Evolutionary conservation across 2,113 vertebrate genomes (phyloP).

Genomic region (Aplodontia rufa): DNA sequence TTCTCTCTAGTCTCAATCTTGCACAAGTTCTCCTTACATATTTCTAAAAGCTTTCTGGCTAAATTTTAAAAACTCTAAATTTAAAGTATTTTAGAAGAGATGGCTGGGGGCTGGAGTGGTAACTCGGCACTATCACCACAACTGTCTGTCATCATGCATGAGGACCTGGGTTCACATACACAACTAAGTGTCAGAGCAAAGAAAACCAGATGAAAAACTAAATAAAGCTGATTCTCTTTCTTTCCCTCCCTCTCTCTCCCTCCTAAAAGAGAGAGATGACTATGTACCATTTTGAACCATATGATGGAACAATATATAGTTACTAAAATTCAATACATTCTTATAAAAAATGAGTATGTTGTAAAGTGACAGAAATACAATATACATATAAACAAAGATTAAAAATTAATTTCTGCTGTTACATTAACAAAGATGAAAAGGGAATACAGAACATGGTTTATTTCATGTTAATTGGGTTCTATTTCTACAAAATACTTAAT

Average conservation of each 20-base stretch:
- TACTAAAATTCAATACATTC: not conserved
- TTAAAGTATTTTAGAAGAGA: constrained; percentile 7
- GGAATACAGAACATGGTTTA: not conserved
- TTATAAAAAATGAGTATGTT: not conserved
- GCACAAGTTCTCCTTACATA: not conserved
- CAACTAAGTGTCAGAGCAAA: too few relatives aligned
- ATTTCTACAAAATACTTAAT: constrained; percentile 43
- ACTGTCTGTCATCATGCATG: too few relatives aligned
- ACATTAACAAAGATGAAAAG: constrained; percentile 34
- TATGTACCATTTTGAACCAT: not conserved
- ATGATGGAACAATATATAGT: not conserved
- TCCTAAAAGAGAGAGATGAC: too few relatives aligned
- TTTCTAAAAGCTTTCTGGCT: constrained; percentile 29
- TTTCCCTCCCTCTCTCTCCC: too few relatives aligned
- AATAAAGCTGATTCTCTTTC: too few relatives aligned
- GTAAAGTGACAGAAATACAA: constrained; percentile 19
- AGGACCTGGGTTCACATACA: too few relatives aligned
- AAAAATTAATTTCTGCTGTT: not conserved
- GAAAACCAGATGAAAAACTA: too few relatives aligned
- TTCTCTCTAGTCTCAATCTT: not conserved
- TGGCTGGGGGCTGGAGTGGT: too few relatives aligned
- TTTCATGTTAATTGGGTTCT: not conserved
- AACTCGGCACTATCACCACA: too few relatives aligned
- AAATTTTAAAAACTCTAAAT: not conserved
- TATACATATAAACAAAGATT: constrained; percentile 7